phyloP scores from a whole-genome alignment of 2,113 vertebrate genomes.

The Protobothrops flavoviridis region DNA sequence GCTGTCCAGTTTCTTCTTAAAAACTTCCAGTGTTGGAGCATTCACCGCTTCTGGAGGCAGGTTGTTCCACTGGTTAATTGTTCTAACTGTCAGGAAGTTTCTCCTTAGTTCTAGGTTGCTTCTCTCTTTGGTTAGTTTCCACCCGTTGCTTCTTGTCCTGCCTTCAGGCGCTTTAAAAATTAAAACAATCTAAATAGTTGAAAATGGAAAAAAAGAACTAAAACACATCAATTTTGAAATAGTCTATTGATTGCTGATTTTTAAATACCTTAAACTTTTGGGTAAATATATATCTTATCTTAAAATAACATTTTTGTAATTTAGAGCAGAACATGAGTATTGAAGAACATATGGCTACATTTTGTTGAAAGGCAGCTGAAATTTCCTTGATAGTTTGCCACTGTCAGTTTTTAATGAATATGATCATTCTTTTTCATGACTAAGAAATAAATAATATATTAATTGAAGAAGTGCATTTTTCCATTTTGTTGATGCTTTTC shows the following conservation, averaged over 20 bases:
- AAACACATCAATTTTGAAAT: slow-evolving; percentile 33
- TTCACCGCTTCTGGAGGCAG: no score
- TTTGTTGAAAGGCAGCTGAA: not conserved
- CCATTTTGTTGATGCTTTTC: not conserved
- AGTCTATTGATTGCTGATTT: not conserved
- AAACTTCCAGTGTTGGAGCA: no score
- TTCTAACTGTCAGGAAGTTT: no score
- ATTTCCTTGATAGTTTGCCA: not conserved
- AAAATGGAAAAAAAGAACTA: slow-evolving; percentile 5
- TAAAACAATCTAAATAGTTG: not conserved
- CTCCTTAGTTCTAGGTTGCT: no score
- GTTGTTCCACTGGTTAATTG: no score
- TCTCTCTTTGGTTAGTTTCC: no score
- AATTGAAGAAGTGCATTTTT: not conserved
- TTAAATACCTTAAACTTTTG: slow-evolving; percentile 11
- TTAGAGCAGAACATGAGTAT: not conserved
- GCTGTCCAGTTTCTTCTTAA: no score
- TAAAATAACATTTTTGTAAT: slow-evolving; percentile 8
- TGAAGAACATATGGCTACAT: not conserved
- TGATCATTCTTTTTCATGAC: not conserved
- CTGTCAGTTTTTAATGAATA: slow-evolving; percentile 1
- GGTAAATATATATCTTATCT: slow-evolving; percentile 12
- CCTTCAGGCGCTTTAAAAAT: not conserved
- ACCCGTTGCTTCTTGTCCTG: no score
- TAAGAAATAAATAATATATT: not conserved